Conservation (phyloP, 2,888 invertebrate genomes). For the Coelopa pilipes region DNA sequence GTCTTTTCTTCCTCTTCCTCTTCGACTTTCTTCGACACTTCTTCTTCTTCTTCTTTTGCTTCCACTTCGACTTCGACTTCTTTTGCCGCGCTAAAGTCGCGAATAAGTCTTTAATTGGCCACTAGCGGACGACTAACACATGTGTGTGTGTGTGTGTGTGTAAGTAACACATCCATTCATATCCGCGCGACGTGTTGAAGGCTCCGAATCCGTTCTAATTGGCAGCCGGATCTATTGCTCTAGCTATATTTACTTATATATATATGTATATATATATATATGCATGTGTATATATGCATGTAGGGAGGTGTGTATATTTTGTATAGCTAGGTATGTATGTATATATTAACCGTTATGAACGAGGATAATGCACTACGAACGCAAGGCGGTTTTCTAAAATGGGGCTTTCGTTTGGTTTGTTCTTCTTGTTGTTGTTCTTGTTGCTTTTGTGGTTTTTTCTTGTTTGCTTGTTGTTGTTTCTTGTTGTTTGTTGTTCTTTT, state of each 20-base stretch:
- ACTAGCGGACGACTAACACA: not conserved
- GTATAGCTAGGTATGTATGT: not conserved
- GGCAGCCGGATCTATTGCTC: not conserved
- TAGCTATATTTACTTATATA: not conserved
- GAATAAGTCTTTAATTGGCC: too few species aligned
- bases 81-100: too few species aligned
- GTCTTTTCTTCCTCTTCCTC: too few species aligned
- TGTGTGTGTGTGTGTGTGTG: not conserved
- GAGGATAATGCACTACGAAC: slow-evolving; percentile 30
- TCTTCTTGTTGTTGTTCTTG: too few species aligned
- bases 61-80: too few species aligned
- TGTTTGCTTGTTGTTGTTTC: too few species aligned
- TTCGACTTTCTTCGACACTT: too few species aligned
- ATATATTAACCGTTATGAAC: slow-evolving; percentile 2
- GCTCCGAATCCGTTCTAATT: not conserved
- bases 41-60: too few species aligned
- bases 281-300: not conserved
- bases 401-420: too few species aligned
- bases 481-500: too few species aligned
- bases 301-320: not conserved
- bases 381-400: not conserved
- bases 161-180: not conserved
- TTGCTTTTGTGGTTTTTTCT: too few species aligned
- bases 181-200: not conserved
- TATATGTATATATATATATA: not conserved